Conservation (phyloP, 2,888 invertebrate genomes). For the Cephus nigrinus region DNA sequence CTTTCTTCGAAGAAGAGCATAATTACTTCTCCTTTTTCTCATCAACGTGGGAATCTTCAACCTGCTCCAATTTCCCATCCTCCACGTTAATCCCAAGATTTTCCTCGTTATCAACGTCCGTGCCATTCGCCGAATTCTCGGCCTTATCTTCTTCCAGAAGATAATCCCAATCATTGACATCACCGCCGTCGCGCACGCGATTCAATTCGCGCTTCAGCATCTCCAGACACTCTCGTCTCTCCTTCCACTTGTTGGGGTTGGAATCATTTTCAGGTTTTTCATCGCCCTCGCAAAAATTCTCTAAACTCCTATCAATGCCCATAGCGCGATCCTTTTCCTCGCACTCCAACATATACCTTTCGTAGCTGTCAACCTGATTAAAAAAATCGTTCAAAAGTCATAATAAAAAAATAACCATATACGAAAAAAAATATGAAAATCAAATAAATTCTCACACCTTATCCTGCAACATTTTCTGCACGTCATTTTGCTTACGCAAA, state of each 20-base stretch:
- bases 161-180: slow-evolving; percentile 56
- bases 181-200: slow-evolving; percentile 54
- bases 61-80: slow-evolving; percentile 1
- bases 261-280: slow-evolving; percentile 11
- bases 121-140: slow-evolving; percentile 13
- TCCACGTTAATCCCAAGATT: neutral
- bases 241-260: slow-evolving; percentile 53
- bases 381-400: neutral
- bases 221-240: slow-evolving; percentile 57
- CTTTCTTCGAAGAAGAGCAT: neutral
- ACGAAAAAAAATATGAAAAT: neutral
- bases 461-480: slow-evolving; percentile 69
- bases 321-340: slow-evolving; percentile 51
- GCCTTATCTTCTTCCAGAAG: slow-evolving; percentile 47
- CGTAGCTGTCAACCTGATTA: slow-evolving; percentile 56
- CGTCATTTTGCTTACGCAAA: slow-evolving; percentile 70
- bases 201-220: slow-evolving; percentile 59
- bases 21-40: slow-evolving; percentile 37
- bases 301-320: slow-evolving; percentile 16
- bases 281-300: slow-evolving; percentile 19
- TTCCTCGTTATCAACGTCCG: slow-evolving; percentile 10
- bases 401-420: neutral
- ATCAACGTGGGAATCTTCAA: slow-evolving; percentile 17
- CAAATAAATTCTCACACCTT: slow-evolving; percentile 63
- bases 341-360: slow-evolving; percentile 56